Conservation (phyloP, 30 jellyfish, hydroid and myxozoan species). For the Catostylus mosaicus region DNA sequence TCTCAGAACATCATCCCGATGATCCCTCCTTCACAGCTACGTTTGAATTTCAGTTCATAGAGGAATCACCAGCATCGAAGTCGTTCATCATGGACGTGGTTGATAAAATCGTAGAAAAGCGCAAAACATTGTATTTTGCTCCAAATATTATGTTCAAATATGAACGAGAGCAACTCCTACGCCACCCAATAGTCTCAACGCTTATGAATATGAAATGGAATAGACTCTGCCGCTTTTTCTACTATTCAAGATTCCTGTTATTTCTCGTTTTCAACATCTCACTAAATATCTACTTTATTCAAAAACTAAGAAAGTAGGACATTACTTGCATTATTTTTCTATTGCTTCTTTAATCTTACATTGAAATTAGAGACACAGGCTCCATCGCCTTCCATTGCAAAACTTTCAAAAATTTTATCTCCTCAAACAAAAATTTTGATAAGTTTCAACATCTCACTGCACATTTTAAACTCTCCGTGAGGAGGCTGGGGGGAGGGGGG, state of each 20-base stretch:
- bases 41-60: constrained; percentile 17
- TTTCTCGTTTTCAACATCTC: constrained; percentile 1
- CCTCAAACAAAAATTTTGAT: too few relatives aligned
- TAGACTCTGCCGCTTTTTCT: constrained; percentile 17
- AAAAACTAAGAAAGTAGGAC: too few relatives aligned
- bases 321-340: too few relatives aligned
- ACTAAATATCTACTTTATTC: background rate
- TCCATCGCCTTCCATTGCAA: too few relatives aligned
- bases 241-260: constrained; percentile 7
- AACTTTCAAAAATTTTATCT: too few relatives aligned
- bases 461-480: too few relatives aligned
- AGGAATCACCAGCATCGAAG: background rate
- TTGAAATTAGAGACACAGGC: too few relatives aligned
- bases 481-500: too few relatives aligned
- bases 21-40: constrained; percentile 29
- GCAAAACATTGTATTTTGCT: constrained; percentile 1
- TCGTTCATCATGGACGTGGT: background rate
- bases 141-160: constrained; percentile 12
- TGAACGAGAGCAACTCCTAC: constrained; percentile 3
- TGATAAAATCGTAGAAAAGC: background rate
- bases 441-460: too few relatives aligned
- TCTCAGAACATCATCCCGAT: constrained; percentile 47
- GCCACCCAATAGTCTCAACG: constrained; percentile 4
- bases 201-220: constrained; percentile 24
- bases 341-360: too few relatives aligned